Evolutionary conservation across 37 sponge, comb jelly and placozoan species (phyloP).

Genomic region (Beroe forskalii): DNA sequence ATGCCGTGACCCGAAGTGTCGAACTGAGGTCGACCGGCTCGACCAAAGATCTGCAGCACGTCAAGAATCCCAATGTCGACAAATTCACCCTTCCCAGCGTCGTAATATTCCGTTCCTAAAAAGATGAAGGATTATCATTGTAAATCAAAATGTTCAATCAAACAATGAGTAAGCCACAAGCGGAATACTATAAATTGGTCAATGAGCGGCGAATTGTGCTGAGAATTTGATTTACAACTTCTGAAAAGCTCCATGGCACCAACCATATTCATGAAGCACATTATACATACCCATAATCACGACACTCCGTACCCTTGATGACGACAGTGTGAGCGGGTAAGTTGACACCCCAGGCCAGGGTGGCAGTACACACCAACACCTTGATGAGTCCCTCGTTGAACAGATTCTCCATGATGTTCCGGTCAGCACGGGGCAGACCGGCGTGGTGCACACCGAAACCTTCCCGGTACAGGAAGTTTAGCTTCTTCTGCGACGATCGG

Average conservation of each 20-base stretch:
- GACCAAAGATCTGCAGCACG: slow-evolving; percentile 96
- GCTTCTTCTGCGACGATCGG: slow-evolving; percentile 80
- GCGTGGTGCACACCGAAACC: slow-evolving; percentile 97
- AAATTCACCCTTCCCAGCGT: slow-evolving; percentile 92
- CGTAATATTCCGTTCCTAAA: slow-evolving; percentile 89
- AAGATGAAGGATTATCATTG: neutral
- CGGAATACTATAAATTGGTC: too few species aligned
- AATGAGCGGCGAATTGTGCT: too few species aligned
- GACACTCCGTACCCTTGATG: slow-evolving; percentile 96
- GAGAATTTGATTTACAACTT: too few species aligned
- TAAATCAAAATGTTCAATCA: neutral
- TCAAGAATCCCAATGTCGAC: slow-evolving; percentile 96
- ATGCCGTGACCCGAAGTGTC: slow-evolving; percentile 88
- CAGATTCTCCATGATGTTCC: slow-evolving; percentile 89
- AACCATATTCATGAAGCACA: slow-evolving; percentile 95
- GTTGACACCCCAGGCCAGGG: slow-evolving; percentile 99
- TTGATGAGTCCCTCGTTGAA: slow-evolving; percentile 83
- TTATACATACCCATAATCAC: slow-evolving; percentile 94
- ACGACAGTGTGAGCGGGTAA: slow-evolving; percentile 96
- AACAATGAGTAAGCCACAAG: too few species aligned
- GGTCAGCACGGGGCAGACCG: slow-evolving; percentile 89
- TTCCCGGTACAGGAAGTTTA: slow-evolving; percentile 82
- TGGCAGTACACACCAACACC: slow-evolving; percentile 95
- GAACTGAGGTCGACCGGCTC: slow-evolving; percentile 97
- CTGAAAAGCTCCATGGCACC: too few species aligned